Evolutionary conservation across 2,113 vertebrate species (phyloP), one percentile per base, ranked within the genome.

Genomic region (Psilopogon haemacephalus): DNA sequence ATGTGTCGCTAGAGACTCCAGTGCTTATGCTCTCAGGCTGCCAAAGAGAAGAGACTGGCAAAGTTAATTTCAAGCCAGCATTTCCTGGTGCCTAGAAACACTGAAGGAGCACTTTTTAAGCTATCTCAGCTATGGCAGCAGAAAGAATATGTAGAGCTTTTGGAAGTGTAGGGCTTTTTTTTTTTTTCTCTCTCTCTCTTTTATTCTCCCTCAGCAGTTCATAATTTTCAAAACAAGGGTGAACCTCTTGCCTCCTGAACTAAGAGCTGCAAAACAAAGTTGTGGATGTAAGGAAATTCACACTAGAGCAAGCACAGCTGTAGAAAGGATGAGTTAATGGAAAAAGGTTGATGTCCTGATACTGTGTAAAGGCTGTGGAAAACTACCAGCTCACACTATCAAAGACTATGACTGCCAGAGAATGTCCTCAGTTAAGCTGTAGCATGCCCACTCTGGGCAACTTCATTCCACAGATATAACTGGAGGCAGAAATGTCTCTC

Each of bases 271-370:
- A 23, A 54, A 59, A 70, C 23, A 60, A 77, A 89, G 28, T 33
- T 35, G 52, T 67, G 64, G 82, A 91, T 93, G 68, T 69, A 68
- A 91, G 79, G 85, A 95, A 95, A 89, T 88, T 88, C 7, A 0
- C 40, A 63, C 75, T 40, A 74, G 55, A 85, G 85, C 46, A 95
- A 85, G 75, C 68, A 93, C 83, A 89, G 90, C 90, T 74, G 79
- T 46, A 91, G 64, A 89, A 95, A 90, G 75, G 59, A 86, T 28
- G 60, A 94, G 83, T 89, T 67, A 94, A 95, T 95, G 79, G 92
- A 56, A 95, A 85, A 80, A 87, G 44, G 32, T 33, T 85, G 44
- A 46, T 89, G 68, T 85, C 82, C 68, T 80, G 50, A 60, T 85
- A 32, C 5, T 46, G 62, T 23, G n/a, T 62, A 54, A 73, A 84